Evolutionary conservation across 1,140 invertebrate species (phyloP), one percentile per base, ranked within the genome.

Genomic region (Mycetomoellerius zeteki): DNA sequence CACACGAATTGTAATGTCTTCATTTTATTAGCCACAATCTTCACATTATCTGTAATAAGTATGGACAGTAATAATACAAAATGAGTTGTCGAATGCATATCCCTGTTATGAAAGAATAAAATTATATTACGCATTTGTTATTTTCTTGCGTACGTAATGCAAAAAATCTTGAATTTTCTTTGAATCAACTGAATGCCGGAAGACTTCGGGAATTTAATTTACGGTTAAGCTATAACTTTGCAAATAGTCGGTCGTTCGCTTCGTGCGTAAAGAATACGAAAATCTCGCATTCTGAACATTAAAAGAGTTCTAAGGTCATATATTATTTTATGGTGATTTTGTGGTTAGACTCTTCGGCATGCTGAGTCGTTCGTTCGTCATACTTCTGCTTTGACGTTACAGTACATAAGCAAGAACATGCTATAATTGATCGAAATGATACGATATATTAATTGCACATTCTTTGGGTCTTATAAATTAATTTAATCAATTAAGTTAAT

Each of bases 281-380:
- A 86, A 65, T 91, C 24, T 71, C 50, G 90, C 85, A 90, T 91
- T 90, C 85, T 30, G 24, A 58, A 33, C 86, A 43, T 43, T 43
- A 52, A 67, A 5, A 24, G 24, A 62, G 27, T 54, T 47, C 8
- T 8, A 43, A 43, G 10, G 37, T 43, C 62, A 91, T 91, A 91
- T 82, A 89, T 88, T 86, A 89, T 89, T 88, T 91, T 88, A 89
- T 88, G 81, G 67, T 73, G 77, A 62, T 81, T 88, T 58, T 76
- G 85, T 89, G 85, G 87, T 0, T 54, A 56, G 81, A 91, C 33
- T 89, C 12, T 19, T 54, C 67, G 69, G 3, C 30, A 33, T 16
- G 30, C 24, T 80, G 37, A 69, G 43, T 62, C 2, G 33, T 86
- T 82, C 52, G 76, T 86, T 71, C 43, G 52, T 82, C 88, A 88